Conservation (phyloP, 2,797 vertebrate genomes). For the Xiphophorus birchmanni region DNA sequence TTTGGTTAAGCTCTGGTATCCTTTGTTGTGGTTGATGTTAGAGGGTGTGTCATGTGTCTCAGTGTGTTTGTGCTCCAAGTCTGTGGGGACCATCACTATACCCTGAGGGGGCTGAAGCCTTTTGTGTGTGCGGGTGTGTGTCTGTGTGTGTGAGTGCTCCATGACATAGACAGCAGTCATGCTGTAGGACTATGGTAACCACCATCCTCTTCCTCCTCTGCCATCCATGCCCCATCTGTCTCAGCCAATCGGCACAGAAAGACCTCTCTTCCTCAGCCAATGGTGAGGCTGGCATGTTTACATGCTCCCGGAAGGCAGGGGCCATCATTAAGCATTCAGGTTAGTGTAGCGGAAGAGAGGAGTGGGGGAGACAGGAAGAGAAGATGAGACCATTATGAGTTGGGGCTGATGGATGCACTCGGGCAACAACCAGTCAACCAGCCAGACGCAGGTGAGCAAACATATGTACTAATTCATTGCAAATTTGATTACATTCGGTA, state of each 20-base stretch:
- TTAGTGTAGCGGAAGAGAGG: slow-evolving; percentile 72
- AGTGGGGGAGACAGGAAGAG: slow-evolving; percentile 40
- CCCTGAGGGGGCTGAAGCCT: slow-evolving; percentile 48
- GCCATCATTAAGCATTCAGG: slow-evolving; percentile 79
- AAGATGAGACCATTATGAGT: slow-evolving; percentile 70
- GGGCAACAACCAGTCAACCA: slow-evolving; percentile 47
- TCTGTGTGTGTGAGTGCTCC: slow-evolving; percentile 23
- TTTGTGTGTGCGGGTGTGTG: slow-evolving; percentile 32
- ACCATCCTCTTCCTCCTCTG: slow-evolving; percentile 60
- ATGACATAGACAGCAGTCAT: slow-evolving; percentile 61
- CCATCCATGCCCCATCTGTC: slow-evolving; percentile 56
- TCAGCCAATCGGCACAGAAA: slow-evolving; percentile 60
- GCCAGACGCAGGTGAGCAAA: slow-evolving; percentile 60
- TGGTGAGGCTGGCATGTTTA: slow-evolving; percentile 70
- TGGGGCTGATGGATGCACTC: slow-evolving; percentile 66
- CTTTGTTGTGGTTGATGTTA: slow-evolving; percentile 73
- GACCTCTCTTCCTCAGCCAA: slow-evolving; percentile 65
- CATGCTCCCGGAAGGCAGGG: slow-evolving; percentile 71
- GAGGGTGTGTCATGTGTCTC: slow-evolving; percentile 73
- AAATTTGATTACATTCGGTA: slow-evolving; percentile 16
- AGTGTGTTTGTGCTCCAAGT: slow-evolving; percentile 63
- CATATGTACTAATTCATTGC: slow-evolving; percentile 29
- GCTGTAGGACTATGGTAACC: slow-evolving; percentile 70
- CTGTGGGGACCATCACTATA: slow-evolving; percentile 60
- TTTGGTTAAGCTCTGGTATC: slow-evolving; percentile 39